Conservation (phyloP, 2,797 vertebrate species). For the Manis crassicaudata region DNA sequence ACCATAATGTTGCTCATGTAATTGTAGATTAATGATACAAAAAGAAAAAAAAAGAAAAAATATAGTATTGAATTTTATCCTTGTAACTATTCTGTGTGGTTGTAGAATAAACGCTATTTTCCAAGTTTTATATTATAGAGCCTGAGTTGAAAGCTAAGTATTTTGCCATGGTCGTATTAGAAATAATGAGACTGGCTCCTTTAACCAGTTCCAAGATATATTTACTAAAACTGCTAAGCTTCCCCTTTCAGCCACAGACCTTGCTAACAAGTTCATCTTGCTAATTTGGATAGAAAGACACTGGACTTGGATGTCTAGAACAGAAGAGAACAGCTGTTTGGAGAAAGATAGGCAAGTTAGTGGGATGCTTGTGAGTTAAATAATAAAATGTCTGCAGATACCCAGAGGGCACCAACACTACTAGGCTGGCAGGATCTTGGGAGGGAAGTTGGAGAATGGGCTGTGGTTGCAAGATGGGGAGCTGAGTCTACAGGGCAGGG, state of each 20-base stretch:
- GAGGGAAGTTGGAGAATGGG: neutral
- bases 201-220: neutral
- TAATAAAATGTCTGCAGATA: neutral
- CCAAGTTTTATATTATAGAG: conserved; percentile 29
- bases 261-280: conserved; percentile 43
- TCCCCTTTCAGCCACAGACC: neutral
- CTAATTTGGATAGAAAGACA: conserved; percentile 15
- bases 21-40: no score
- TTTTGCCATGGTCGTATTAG: neutral
- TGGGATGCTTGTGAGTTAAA: neutral
- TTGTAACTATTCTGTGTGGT: neutral
- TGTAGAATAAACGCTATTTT: conserved; percentile 39
- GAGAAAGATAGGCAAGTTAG: conserved; percentile 12
- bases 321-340: neutral
- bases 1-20: no score
- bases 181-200: neutral
- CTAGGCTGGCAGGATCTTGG: neutral
- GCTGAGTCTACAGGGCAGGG: neutral
- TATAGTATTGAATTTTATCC: conserved; percentile 34
- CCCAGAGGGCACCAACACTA: neutral
- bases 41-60: neutral
- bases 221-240: conserved; percentile 36
- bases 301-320: conserved; percentile 33
- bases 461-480: neutral
- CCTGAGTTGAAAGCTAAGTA: conserved; percentile 26